These are phyloP conservation scores for Lacerta bilineata DNA, from an alignment of 2,797 vertebrate species.

Conservation along the genomic window DNA sequence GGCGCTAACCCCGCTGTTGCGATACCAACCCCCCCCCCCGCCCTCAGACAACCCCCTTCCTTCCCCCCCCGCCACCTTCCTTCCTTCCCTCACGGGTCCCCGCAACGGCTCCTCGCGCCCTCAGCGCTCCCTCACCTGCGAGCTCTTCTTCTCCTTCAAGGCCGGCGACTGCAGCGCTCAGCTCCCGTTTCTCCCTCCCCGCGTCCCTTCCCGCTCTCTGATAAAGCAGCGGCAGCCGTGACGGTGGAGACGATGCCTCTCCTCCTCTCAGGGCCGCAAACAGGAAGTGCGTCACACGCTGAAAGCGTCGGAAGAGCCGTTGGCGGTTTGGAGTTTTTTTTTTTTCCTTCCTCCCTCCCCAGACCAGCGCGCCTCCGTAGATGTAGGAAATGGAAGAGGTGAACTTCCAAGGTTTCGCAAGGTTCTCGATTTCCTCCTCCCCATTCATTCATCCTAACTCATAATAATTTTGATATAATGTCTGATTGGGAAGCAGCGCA, in stretches of 20 bases:
- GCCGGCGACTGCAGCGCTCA: neutral
- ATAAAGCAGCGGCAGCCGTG: neutral
- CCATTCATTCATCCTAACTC: neutral
- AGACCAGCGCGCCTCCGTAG: neutral
- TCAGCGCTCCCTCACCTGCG: neutral
- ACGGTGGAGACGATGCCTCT: neutral
- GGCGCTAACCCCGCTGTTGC: neutral
- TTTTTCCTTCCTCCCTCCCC: neutral
- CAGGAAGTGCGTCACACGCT: constrained; percentile 32
- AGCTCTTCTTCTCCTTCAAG: neutral
- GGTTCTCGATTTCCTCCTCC: neutral
- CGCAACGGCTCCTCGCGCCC: neutral
- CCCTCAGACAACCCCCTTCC: neutral
- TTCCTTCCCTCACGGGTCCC: neutral
- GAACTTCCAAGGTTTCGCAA: neutral
- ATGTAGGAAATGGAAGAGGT: neutral
- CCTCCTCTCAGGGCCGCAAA: constrained; percentile 9
- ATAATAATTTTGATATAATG: no score
- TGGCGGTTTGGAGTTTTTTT: no score
- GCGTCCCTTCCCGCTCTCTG: neutral
- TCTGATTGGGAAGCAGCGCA: no score
- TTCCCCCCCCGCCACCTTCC: no score
- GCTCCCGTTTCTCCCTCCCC: no score
- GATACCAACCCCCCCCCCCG: neutral
- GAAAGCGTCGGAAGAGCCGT: neutral